Conservation (phyloP, 2,797 vertebrate genomes). For the Prionace glauca region DNA sequence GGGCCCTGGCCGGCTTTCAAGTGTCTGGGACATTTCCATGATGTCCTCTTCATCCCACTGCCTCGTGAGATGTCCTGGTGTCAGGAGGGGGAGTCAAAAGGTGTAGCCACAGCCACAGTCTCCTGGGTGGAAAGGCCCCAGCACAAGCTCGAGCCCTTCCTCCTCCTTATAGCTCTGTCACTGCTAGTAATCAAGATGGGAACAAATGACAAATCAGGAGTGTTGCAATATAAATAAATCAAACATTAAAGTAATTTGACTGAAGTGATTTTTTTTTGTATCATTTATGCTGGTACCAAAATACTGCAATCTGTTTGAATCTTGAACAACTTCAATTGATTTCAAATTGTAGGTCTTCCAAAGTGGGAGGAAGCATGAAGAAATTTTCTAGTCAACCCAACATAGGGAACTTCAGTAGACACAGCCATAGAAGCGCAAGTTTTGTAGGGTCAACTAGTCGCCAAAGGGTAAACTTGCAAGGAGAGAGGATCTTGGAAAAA, state of each 20-base stretch:
- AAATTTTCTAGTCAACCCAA: conserved; percentile 40
- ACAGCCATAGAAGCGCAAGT: conserved; percentile 41
- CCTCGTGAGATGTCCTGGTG: no score
- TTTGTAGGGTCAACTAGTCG: conserved; percentile 43
- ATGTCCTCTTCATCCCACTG: no score
- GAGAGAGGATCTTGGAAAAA: conserved; percentile 54
- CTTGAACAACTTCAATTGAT: background rate
- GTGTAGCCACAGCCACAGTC: no score
- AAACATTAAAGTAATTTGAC: background rate
- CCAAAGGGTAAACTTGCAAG: conserved; percentile 47
- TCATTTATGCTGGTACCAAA: background rate
- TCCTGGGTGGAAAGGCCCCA: no score
- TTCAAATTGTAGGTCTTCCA: conserved; percentile 43
- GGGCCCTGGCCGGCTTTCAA: no score
- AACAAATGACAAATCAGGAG: background rate
- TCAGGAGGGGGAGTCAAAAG: no score
- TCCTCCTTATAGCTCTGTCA: background rate
- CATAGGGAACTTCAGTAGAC: conserved; percentile 42
- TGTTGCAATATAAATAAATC: background rate
- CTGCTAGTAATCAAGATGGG: background rate
- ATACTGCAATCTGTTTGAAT: background rate
- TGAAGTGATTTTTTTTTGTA: background rate
- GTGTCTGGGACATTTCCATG: no score
- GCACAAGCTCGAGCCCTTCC: no score
- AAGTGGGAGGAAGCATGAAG: conserved; percentile 39